These are phyloP conservation scores for Drosophila subpulchrella DNA, from an alignment of 1,140 invertebrate genomes.

Conservation along the genomic window DNA sequence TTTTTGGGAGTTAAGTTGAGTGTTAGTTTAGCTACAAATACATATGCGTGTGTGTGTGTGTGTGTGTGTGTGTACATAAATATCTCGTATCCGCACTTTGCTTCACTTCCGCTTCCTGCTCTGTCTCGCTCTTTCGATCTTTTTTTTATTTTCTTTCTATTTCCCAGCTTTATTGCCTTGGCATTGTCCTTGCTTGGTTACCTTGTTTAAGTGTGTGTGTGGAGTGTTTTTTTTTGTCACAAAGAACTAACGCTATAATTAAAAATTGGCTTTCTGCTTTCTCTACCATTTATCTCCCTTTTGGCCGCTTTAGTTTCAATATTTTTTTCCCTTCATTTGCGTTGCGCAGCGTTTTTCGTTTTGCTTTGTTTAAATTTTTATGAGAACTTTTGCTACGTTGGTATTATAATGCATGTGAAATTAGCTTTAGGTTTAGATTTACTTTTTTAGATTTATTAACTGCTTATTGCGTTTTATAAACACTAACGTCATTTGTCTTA, in stretches of 20 bases:
- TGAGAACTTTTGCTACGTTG: conserved; percentile 73
- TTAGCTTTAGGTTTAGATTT: conserved; percentile 34
- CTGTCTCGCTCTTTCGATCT: background rate
- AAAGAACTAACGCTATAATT: conserved; percentile 53
- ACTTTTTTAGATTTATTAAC: conserved; percentile 57
- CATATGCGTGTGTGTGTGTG: conserved; percentile 18
- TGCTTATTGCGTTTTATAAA: conserved; percentile 83
- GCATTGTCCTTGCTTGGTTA: conserved; percentile 43
- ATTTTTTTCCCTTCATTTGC: conserved; percentile 27
- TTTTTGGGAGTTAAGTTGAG: conserved; percentile 35
- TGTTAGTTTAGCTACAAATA: conserved; percentile 45
- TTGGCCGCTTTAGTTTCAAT: conserved; percentile 80
- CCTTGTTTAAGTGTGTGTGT: conserved; percentile 7
- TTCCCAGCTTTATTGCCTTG: conserved; percentile 38
- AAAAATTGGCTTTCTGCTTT: conserved; percentile 64
- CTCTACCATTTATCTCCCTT: conserved; percentile 32
- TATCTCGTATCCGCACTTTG: conserved; percentile 41
- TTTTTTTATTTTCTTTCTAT: background rate
- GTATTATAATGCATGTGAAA: conserved; percentile 50
- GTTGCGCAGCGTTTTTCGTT: conserved; percentile 27
- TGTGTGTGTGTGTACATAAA: conserved; percentile 51
- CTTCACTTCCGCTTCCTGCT: conserved; percentile 26
- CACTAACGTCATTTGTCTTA: conserved; percentile 68
- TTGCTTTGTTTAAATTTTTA: conserved; percentile 29
- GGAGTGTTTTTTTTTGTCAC: conserved; percentile 38